Percentiles rank a stretch among this genome's conserved stretches.
These are phyloP conservation scores for Vulpes lagopus DNA, from an alignment of 2,113 vertebrate genomes.

Conservation along the genomic window DNA sequence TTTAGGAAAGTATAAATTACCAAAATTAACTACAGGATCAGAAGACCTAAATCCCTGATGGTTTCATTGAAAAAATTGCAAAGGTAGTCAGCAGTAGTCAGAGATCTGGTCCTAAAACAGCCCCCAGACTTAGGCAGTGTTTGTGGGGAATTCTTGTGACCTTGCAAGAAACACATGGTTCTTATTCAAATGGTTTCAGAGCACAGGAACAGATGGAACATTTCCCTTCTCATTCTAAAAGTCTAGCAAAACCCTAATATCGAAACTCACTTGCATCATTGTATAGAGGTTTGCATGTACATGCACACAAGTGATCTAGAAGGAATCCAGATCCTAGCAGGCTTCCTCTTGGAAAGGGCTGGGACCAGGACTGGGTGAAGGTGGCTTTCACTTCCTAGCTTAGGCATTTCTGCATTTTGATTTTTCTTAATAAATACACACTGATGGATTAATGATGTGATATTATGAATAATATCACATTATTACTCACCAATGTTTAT, in stretches of 20 bases:
- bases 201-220: neutral
- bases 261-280: neutral
- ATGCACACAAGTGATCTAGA: neutral
- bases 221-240: neutral
- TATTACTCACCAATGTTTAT: too few relatives aligned
- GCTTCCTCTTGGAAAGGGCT: neutral
- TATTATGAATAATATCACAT: too few relatives aligned
- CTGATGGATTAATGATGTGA: neutral
- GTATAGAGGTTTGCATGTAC: neutral
- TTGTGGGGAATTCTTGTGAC: neutral
- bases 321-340: neutral
- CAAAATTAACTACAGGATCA: neutral
- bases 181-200: neutral
- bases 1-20: neutral
- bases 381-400: neutral
- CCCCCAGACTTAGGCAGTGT: neutral
- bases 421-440: neutral
- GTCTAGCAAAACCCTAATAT: neutral
- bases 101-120: neutral
- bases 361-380: neutral
- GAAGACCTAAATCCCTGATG: neutral
- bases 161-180: neutral
- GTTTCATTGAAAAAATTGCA: neutral
- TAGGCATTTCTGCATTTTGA: neutral
- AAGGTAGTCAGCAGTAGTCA: neutral